Evolutionary conservation across 2,888 invertebrate species (phyloP).

Genomic region (Ptilodon capucinus): DNA sequence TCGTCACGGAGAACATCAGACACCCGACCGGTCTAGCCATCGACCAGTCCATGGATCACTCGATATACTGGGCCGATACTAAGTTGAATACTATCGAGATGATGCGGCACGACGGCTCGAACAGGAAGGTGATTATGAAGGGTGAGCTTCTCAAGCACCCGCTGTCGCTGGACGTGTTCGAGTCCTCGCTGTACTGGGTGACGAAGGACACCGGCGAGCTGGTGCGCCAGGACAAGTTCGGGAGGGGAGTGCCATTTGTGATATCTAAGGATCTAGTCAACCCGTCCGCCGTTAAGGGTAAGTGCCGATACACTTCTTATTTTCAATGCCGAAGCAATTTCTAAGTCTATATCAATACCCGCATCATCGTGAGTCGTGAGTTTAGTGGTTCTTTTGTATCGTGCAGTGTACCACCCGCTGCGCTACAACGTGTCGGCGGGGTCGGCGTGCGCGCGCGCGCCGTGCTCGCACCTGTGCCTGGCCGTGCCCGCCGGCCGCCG

Average conservation of each 20-base stretch:
- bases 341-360: too few species aligned
- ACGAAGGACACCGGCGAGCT: constrained; percentile 94
- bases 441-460: constrained; percentile 84
- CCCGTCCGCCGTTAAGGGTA: constrained; percentile 92
- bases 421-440: constrained; percentile 90
- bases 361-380: too few species aligned
- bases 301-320: too few species aligned
- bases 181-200: constrained; percentile 96
- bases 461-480: constrained; percentile 97
- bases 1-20: constrained; percentile 91
- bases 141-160: constrained; percentile 91
- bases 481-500: constrained; percentile 93
- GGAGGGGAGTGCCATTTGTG: constrained; percentile 93
- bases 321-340: too few species aligned
- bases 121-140: constrained; percentile 86
- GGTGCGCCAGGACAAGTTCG: constrained; percentile 97
- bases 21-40: constrained; percentile 95
- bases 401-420: constrained; percentile 88
- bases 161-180: constrained; percentile 95
- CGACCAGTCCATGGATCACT: constrained; percentile 94
- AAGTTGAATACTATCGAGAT: constrained; percentile 95
- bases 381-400: too few species aligned
- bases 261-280: constrained; percentile 92
- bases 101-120: constrained; percentile 91
- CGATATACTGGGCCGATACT: constrained; percentile 97